Base-by-base conservation (phyloP, 2,797 vertebrate species). In the Pterois miles region DNA sequence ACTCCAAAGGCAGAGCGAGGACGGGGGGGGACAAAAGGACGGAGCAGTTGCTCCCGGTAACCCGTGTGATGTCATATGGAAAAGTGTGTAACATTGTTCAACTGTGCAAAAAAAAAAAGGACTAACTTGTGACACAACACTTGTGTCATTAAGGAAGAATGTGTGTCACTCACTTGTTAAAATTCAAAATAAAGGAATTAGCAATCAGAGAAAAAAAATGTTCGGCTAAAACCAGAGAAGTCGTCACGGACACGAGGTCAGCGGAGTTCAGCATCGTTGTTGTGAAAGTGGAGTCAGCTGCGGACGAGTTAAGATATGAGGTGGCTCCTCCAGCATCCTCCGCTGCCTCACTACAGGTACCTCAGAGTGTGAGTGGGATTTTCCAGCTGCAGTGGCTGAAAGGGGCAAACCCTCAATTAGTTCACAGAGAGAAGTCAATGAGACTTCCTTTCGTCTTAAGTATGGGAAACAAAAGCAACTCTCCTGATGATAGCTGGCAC, bases 11-110 rank as follows among this genome's bases (percentile, higher is more conserved):
- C 73, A 87, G 73, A 69, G 80, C 25, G 18, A 75, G 85, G 86
- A 57, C 14, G 25, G 40, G 40, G 46, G 63, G 71, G 66, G 60
- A 80, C 69, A 84, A 88, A 78, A 88, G 81, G 83, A 91, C 81
- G 46, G 22, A 60, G 31, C 29, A 76, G 81, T 85, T 91, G 84
- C 85, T 88, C 84, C 86, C 74, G 83, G 80, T 91, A 85, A 91
- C 82, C 81, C 74, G 23, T 59, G 87, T 95, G 93, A 96, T 94
- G 93, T 95, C 91, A 95, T 88, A 29, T 87, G 94, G 91, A 93
- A 95, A 94, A 94, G 87, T 80, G 76, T 86, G 93, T 91, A 91
- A 91, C 86, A 88, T 89, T 90, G 81, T 93, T 93, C 92, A 94
- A 90, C 78, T 62, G 27, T 58, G 86, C 80, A 23, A 50, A 65